phyloP scores from a whole-genome alignment of 1,140 invertebrate genomes.

The Vollenhovia emeryi region DNA sequence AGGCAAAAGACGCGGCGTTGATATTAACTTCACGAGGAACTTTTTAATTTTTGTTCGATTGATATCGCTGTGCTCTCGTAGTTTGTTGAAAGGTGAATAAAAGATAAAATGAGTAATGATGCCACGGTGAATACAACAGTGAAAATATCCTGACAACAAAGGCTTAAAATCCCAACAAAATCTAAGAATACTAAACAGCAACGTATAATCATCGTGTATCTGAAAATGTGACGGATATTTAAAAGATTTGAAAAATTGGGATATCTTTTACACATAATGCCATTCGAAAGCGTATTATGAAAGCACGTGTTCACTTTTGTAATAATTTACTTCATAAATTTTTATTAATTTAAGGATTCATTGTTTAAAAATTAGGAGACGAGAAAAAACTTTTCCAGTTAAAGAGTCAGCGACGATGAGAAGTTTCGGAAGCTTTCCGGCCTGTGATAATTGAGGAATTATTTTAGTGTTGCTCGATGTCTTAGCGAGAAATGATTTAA shows the following conservation, averaged over 20 bases:
- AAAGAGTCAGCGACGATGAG: conserved; percentile 5
- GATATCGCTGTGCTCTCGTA: conserved; percentile 33
- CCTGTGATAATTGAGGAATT: conserved; percentile 46
- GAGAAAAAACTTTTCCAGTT: conserved; percentile 31
- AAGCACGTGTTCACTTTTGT: not conserved
- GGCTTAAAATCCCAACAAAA: not conserved
- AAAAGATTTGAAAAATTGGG: not conserved
- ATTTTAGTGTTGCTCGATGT: conserved; percentile 22
- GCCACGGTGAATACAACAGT: conserved; percentile 21
- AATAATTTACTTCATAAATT: conserved; percentile 11
- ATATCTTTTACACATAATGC: not conserved
- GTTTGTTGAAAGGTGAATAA: conserved; percentile 41
- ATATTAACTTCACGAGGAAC: conserved; percentile 45
- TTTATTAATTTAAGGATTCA: conserved; percentile 14
- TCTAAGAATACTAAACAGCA: not conserved
- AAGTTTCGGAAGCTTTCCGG: conserved; percentile 9
- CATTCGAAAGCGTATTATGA: not conserved
- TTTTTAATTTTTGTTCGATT: conserved; percentile 56
- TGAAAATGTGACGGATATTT: not conserved
- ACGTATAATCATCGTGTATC: not conserved
- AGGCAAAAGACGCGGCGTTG: conserved; percentile 39
- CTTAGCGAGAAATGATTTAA: conserved; percentile 25
- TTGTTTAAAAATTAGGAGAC: conserved; percentile 36
- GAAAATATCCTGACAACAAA: conserved; percentile 13
- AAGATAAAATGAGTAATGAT: conserved; percentile 36